Conservation (phyloP, 1,140 invertebrate species). For the Sinonovacula constricta region DNA sequence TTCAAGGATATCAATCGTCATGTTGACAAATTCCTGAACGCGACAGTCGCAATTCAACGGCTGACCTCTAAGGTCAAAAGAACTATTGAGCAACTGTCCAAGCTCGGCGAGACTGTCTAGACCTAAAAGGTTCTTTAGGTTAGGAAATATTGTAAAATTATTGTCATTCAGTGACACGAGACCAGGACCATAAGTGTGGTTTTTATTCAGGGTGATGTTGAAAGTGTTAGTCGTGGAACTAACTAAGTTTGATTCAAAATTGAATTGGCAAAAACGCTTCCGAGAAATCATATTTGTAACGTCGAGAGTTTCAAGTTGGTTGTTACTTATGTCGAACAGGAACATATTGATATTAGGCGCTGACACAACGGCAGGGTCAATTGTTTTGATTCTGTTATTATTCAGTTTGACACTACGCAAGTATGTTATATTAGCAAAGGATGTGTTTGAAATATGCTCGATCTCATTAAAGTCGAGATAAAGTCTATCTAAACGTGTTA, state of each 20-base stretch:
- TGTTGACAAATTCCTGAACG: constrained; percentile 26
- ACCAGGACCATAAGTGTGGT: constrained; percentile 35
- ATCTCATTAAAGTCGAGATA: constrained; percentile 11
- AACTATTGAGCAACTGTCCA: constrained; percentile 21
- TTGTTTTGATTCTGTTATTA: constrained; percentile 15
- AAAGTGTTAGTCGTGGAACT: constrained; percentile 6
- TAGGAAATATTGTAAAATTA: constrained; percentile 10
- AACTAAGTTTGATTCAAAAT: constrained; percentile 17
- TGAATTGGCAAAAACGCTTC: constrained; percentile 12
- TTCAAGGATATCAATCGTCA: background rate
- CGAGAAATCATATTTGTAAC: constrained; percentile 17
- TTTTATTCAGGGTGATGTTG: background rate
- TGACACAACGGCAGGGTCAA: constrained; percentile 11
- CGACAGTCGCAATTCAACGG: constrained; percentile 31
- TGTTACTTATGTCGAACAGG: constrained; percentile 18
- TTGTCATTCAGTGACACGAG: constrained; percentile 19
- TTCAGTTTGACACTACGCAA: constrained; percentile 1
- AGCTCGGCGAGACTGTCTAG: constrained; percentile 10
- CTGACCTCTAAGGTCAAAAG: constrained; percentile 20
- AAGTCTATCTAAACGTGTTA: constrained; percentile 11
- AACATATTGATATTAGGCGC: constrained; percentile 2
- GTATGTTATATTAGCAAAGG: constrained; percentile 8
- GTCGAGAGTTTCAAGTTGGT: constrained; percentile 26
- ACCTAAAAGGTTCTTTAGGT: constrained; percentile 25
- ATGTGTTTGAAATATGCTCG: constrained; percentile 6